Base-by-base conservation (phyloP, 2,888 invertebrate species). In the Drosophila acutilabella region DNA sequence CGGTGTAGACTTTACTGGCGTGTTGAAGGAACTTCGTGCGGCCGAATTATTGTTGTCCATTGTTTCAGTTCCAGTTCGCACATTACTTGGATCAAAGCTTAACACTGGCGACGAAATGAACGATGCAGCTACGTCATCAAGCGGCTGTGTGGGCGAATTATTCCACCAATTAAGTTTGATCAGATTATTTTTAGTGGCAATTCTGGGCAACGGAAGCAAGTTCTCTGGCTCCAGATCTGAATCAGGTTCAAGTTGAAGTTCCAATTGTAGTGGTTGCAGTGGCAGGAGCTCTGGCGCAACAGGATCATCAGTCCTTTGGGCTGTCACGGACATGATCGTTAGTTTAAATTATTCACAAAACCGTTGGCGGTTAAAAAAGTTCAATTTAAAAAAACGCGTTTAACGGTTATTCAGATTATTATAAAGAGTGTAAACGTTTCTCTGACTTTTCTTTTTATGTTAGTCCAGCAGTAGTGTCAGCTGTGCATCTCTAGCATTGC, bases 121-220 rank as follows among this genome's bases (percentile, higher is more conserved):
- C 6, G 57, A 60, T 5, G 60, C 64, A 48, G 69, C 71, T 2
- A 56, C 51, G 36, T 36, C 5, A 20, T 70, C 66, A 11, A 72
- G 8, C 2, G 72, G 67, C 45, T 79, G 77, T 33, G 75, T 64
- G 3, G 89, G 79, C 3, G 90, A 80, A 64, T 90, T 36, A 13
- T 36, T 76, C 90, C 90, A 90, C 90, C 90, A 90, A 52, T 87
- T 85, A 4, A 90, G 71, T 71, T 90, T 90, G 1, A 90, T 71
- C 4, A 77, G 45, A 66, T 89, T 90, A 14, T 78, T 89, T 64
- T 90, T 90, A 11, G 81, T 86, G 6, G 71, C 88, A 42, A 82
- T 88, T 16, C 57, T 58, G 13, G 88, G 73, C 8, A 73, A 41
- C 14, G 67, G 26, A 1, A 57, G 53, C 36, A 64, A 20, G 2